Percentiles rank a stretch among this genome's conserved stretches.
phyloP scores from a whole-genome alignment of 2,888 invertebrate species.

The Elgonia sp. region DNA sequence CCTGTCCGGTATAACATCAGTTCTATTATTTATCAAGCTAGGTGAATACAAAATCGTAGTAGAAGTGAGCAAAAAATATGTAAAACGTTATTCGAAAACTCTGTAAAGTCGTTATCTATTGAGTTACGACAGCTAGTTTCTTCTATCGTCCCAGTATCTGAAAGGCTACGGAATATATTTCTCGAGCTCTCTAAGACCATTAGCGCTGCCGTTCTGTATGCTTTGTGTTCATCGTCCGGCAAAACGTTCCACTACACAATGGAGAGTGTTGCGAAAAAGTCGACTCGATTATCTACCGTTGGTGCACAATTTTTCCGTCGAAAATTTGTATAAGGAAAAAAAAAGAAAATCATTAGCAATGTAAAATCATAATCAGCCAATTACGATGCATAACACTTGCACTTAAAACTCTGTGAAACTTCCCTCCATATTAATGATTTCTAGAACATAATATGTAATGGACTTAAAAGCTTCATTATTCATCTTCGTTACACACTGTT shows the following conservation, averaged over 20 bases:
- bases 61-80: conserved; percentile 26
- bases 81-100: conserved; percentile 61
- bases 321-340: conserved; percentile 25
- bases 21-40: conserved; percentile 48
- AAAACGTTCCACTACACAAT: conserved; percentile 83
- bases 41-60: conserved; percentile 43
- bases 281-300: conserved; percentile 56
- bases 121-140: conserved; percentile 71
- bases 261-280: conserved; percentile 69
- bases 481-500: conserved; percentile 51
- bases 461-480: conserved; percentile 52
- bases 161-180: conserved; percentile 72
- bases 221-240: conserved; percentile 84
- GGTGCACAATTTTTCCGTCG: conserved; percentile 56
- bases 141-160: conserved; percentile 69
- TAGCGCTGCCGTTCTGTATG: conserved; percentile 77
- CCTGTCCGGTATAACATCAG: neutral
- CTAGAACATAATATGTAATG: conserved; percentile 1
- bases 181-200: conserved; percentile 73
- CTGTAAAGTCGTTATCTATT: conserved; percentile 69
- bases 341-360: conserved; percentile 15
- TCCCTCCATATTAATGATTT: conserved; percentile 38
- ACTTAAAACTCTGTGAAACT: conserved; percentile 54
- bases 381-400: conserved; percentile 68
- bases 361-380: conserved; percentile 60